Evolutionary conservation across 2,888 invertebrate genomes (phyloP).

Genomic region (Venusia cambrica): DNA sequence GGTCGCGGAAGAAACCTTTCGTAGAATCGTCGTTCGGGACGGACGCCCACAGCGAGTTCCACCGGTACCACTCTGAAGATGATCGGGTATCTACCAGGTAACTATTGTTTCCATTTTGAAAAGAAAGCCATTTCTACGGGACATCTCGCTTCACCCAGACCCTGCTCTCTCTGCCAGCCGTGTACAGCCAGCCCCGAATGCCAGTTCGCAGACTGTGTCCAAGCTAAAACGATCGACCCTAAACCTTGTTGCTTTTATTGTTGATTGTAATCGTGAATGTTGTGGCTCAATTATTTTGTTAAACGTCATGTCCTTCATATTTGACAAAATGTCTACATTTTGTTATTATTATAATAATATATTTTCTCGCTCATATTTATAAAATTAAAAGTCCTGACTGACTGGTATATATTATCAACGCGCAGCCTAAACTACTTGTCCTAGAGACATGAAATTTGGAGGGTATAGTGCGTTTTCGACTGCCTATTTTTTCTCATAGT

Average conservation of each 20-base stretch:
- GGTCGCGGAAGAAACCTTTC: constrained; percentile 53
- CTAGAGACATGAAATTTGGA: too few relatives aligned
- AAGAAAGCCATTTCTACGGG: constrained; percentile 37
- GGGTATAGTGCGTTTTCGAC: too few relatives aligned
- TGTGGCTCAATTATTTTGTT: constrained; percentile 32
- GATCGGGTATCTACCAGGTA: constrained; percentile 59
- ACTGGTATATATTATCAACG: too few relatives aligned
- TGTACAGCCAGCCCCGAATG: constrained; percentile 35
- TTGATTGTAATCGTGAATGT: constrained; percentile 24
- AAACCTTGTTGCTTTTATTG: constrained; percentile 43
- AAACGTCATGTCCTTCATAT: constrained; percentile 38
- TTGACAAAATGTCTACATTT: too few relatives aligned
- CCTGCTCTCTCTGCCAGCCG: constrained; percentile 26
- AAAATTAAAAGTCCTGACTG: too few relatives aligned
- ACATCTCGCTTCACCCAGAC: too few relatives aligned
- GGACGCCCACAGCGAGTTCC: constrained; percentile 45
- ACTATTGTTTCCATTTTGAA: constrained; percentile 60
- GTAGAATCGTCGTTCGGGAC: constrained; percentile 43
- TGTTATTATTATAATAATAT: too few relatives aligned
- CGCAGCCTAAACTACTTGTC: too few relatives aligned
- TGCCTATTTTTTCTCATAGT: too few relatives aligned
- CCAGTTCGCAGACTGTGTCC: constrained; percentile 41
- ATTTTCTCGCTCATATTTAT: too few relatives aligned
- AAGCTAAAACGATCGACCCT: constrained; percentile 31
- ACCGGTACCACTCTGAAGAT: constrained; percentile 55